Conservation (phyloP, 2,113 vertebrate species). For the Micromys minutus region DNA sequence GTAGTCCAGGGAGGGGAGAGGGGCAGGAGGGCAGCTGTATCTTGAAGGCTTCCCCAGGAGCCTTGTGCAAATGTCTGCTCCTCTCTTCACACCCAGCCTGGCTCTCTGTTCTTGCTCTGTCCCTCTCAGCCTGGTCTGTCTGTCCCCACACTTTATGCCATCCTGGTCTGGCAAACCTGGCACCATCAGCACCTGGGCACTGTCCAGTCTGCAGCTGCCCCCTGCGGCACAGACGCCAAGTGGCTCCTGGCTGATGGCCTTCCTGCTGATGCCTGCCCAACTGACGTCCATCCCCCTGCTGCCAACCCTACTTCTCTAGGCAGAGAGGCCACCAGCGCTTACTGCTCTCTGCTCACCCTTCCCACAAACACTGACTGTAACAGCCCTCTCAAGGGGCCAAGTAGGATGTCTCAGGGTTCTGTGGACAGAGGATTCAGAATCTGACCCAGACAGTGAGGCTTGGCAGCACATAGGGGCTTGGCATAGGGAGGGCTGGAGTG, state of each 20-base stretch:
- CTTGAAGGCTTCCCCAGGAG: neutral
- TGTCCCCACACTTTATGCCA: neutral
- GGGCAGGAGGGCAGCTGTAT: neutral
- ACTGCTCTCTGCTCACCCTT: rapidly evolving
- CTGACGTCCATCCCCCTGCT: neutral
- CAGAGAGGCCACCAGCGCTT: neutral
- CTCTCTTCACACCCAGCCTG: rapidly evolving
- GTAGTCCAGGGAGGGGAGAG: neutral
- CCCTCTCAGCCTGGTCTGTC: neutral
- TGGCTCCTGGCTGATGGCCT: neutral
- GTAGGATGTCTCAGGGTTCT: neutral
- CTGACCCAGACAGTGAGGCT: neutral
- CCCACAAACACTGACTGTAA: neutral
- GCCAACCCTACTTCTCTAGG: neutral
- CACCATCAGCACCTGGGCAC: neutral
- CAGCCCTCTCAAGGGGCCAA: rapidly evolving
- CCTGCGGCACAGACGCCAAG: neutral
- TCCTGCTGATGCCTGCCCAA: neutral
- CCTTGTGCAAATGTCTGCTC: too few species aligned
- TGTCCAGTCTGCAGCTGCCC: slow-evolving; percentile 11
- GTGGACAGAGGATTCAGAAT: neutral
- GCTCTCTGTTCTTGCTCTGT: neutral
- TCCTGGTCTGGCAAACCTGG: neutral
- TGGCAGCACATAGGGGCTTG: rapidly evolving
- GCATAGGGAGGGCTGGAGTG: neutral